Evolutionary conservation across 1,140 invertebrate species (phyloP).

Genomic region (Nomia melanderi): DNA sequence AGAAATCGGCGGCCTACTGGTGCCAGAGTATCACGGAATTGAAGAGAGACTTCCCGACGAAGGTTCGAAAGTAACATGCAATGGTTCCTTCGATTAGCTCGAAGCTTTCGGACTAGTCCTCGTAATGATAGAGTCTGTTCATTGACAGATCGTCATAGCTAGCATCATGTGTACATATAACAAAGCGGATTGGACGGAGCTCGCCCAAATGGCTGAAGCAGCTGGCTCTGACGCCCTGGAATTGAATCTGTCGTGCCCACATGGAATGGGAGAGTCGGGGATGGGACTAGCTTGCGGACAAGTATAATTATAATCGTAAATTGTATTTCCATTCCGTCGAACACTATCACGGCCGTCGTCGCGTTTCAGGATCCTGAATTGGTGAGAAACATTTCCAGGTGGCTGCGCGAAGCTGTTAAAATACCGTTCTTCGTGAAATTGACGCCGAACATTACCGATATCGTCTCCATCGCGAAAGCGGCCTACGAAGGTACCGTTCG

Average conservation of each 20-base stretch:
- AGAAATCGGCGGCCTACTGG: constrained; percentile 98
- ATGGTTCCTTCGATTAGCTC: not conserved
- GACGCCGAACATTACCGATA: constrained; percentile 98
- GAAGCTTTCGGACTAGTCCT: not conserved
- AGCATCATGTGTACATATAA: constrained; percentile 98
- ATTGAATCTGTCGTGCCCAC: constrained; percentile 98
- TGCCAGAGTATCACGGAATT: constrained; percentile 93
- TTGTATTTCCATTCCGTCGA: not conserved
- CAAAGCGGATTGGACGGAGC: constrained; percentile 92
- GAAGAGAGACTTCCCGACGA: constrained; percentile 94
- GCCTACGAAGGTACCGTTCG: constrained; percentile 91
- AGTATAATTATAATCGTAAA: constrained; percentile 77
- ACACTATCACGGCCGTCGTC: not conserved
- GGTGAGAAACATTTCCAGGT: constrained; percentile 94
- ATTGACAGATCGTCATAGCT: constrained; percentile 93
- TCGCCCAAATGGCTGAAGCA: constrained; percentile 89
- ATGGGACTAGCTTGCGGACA: constrained; percentile 99
- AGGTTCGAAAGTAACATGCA: constrained; percentile 78
- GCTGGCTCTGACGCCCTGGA: constrained; percentile 97
- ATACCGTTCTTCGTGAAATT: constrained; percentile 99
- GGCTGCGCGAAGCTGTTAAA: constrained; percentile 92
- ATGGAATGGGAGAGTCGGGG: constrained; percentile 98
- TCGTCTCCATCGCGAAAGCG: constrained; percentile 93
- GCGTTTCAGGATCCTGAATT: constrained; percentile 88
- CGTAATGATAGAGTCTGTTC: not conserved